Evolutionary conservation across 2,888 invertebrate species (phyloP).

Genomic region (Geotrupes spiniger): DNA sequence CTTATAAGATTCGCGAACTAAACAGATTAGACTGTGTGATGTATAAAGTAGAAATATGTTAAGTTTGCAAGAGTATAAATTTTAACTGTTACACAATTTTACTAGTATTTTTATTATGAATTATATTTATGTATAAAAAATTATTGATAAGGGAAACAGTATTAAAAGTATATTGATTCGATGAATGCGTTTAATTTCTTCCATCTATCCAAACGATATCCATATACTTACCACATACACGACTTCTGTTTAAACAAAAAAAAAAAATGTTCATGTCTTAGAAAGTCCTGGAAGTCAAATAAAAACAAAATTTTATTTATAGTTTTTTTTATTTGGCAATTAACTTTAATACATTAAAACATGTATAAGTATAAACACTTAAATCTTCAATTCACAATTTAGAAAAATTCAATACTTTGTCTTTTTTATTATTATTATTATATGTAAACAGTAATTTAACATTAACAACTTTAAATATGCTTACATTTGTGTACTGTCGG

Average conservation of each 20-base stretch:
- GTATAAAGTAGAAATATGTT: conserved; percentile 30
- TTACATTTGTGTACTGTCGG: not conserved
- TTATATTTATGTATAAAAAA: conserved; percentile 36
- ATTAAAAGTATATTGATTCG: conserved; percentile 31
- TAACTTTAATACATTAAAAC: conserved; percentile 19
- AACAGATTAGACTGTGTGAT: conserved; percentile 41
- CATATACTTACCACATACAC: not conserved
- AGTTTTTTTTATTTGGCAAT: conserved; percentile 7
- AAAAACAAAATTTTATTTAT: no score
- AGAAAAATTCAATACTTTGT: not conserved
- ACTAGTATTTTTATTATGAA: conserved; percentile 32
- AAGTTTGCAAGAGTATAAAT: conserved; percentile 37
- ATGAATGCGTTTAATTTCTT: conserved; percentile 10
- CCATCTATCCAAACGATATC: no score
- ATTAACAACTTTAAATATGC: conserved; percentile 1
- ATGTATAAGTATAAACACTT: conserved; percentile 13
- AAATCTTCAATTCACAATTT: conserved; percentile 9
- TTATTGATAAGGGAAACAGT: conserved; percentile 30
- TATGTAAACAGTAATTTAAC: not conserved
- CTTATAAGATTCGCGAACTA: conserved; percentile 3
- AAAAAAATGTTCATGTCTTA: no score
- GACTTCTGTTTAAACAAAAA: no score
- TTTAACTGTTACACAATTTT: conserved; percentile 29
- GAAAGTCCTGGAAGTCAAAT: no score
- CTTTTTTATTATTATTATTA: not conserved